Percentiles rank a stretch among this genome's conserved stretches.
phyloP scores from a whole-genome alignment of 2,888 invertebrate species.

The Pheosia gnoma region DNA sequence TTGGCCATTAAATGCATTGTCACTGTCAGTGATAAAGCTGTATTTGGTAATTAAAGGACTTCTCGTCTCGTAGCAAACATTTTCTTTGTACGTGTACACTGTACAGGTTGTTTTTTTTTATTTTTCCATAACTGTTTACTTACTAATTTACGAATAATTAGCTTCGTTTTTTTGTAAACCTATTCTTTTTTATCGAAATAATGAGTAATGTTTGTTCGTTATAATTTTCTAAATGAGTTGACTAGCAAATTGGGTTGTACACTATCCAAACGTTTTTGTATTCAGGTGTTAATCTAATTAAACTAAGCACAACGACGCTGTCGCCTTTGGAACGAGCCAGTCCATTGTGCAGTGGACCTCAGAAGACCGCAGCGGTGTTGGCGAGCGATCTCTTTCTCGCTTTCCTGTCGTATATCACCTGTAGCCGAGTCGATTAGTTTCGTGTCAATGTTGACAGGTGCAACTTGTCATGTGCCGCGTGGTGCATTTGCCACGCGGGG shows the following conservation, averaged over 20 bases:
- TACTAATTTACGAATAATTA: no score
- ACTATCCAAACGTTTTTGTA: no score
- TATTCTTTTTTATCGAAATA: no score
- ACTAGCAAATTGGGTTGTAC: no score
- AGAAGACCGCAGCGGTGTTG: neutral
- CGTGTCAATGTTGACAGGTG: slow-evolving; percentile 38
- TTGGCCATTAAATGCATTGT: slow-evolving; percentile 11
- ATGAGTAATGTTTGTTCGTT: no score
- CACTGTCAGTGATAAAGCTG: neutral
- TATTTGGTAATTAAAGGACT: neutral
- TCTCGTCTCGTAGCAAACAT: neutral
- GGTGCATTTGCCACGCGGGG: slow-evolving; percentile 28
- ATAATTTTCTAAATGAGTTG: no score
- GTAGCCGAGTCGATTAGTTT: slow-evolving; percentile 28
- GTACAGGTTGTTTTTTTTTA: neutral
- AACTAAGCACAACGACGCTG: no score
- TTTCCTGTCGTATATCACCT: slow-evolving; percentile 13
- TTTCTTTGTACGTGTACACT: neutral
- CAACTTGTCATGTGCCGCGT: slow-evolving; percentile 43
- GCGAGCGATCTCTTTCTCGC: slow-evolving; percentile 5
- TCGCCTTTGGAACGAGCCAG: no score
- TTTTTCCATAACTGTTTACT: neutral
- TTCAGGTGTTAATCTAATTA: no score
- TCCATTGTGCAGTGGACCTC: neutral
- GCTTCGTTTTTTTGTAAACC: no score